Evolutionary conservation across 2,888 invertebrate species (phyloP), one percentile per base, ranked within the genome.

Genomic region (Ophioninae sp.): DNA sequence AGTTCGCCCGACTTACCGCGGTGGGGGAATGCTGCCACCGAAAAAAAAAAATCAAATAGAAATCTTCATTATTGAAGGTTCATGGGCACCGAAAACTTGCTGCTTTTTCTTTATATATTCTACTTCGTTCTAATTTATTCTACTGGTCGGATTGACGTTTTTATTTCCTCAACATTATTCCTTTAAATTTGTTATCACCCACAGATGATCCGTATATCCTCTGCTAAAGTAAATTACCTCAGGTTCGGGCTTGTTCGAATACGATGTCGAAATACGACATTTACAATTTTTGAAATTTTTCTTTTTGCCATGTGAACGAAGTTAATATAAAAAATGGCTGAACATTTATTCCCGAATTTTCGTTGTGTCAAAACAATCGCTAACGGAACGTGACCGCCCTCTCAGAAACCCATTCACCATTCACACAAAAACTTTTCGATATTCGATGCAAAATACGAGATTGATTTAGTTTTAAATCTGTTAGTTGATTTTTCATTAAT

Each of bases 1-100:
- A 59, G 79, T 85, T 86, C 93, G 93, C 93, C 93, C 92, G 93
- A 95, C 95, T 95, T 95, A 95, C 95, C 95, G 95, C 94, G 95
- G 95, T 91, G 95, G 95, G 91, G 95, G 95, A 93, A 94, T 93
- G 94, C 95, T 95, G 94, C 91, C 89, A 90, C 90, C 91, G 90
- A 89, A 89, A 84, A 89, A 89, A 89, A 84, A 77, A 92, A 93
- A 94, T 91, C 90, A 93, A 93, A 93, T 91, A 79, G 63, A 93
- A 93, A 90, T 92, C 59, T 78, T 56, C 88, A 92, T 93, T 90
- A 89, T 93, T 91, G 87, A 81, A 87, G 82, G 78, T 87, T 87
- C 85, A 77, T 72, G 71, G 56, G 71, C 59, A 78, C 59, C 74
- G 30, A 63, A 9, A 20, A n/a, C 17, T 67, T 39, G 67, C 64